Evolutionary conservation across 2,888 invertebrate genomes (phyloP).

Genomic region (Xylophagus ater): DNA sequence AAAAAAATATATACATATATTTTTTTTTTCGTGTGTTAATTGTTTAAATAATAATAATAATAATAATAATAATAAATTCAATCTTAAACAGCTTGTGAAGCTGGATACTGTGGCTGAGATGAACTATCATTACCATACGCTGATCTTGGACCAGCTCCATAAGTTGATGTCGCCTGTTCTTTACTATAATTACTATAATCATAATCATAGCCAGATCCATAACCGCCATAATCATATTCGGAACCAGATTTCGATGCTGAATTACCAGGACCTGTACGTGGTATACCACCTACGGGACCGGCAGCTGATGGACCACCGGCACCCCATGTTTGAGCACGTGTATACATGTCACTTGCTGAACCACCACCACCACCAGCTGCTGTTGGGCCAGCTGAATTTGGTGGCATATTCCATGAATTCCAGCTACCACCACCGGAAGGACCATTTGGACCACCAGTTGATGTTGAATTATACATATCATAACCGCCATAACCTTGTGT

Average conservation of each 20-base stretch:
- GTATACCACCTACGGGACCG: conserved; percentile 38
- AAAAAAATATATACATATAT: conserved; percentile 6
- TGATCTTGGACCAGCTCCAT: conserved; percentile 36
- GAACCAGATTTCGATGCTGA: conserved; percentile 39
- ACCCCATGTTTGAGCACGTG: conserved; percentile 39
- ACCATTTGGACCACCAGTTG: conserved; percentile 51
- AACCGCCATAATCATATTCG: conserved; percentile 39
- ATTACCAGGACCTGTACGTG: conserved; percentile 38
- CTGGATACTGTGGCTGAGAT: conserved; percentile 38
- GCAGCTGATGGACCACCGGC: conserved; percentile 37
- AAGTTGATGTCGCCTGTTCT: conserved; percentile 35
- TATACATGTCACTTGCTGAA: conserved; percentile 37
- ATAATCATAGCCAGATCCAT: conserved; percentile 38
- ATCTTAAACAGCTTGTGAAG: conserved; percentile 38
- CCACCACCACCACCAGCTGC: conserved; percentile 33
- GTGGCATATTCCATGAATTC: conserved; percentile 85
- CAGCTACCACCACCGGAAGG: conserved; percentile 71
- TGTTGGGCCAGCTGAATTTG: conserved; percentile 61
- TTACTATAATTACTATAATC: conserved; percentile 38
- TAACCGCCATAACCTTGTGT: conserved; percentile 83
- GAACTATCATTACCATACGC: conserved; percentile 39
- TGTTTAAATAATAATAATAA: conserved; percentile 14
- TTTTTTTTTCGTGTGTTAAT: conserved; percentile 5
- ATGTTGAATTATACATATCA: conserved; percentile 45
- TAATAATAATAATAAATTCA: conserved; percentile 13